phyloP scores from a whole-genome alignment of 2,888 invertebrate species.

The Apocheima hispidaria region DNA sequence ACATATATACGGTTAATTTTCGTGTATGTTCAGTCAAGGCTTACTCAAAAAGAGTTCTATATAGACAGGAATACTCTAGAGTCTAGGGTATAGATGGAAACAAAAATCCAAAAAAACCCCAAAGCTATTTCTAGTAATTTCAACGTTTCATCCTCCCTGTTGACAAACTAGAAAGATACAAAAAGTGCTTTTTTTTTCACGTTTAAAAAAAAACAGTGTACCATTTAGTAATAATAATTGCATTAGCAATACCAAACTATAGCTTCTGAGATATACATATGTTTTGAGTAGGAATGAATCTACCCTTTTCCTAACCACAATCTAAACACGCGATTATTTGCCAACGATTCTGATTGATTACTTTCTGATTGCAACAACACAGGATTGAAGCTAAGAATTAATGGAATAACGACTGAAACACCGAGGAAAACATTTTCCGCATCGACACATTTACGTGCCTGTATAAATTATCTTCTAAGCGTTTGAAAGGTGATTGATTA shows the following conservation, averaged over 20 bases:
- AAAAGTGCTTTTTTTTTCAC: no score
- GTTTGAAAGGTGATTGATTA: neutral
- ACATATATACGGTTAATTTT: no score
- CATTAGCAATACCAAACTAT: neutral
- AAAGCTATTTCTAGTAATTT: no score
- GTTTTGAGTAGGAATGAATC: neutral
- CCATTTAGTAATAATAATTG: neutral
- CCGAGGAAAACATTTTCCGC: neutral
- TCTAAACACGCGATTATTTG: conserved; percentile 21
- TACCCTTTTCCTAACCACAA: conserved; percentile 5
- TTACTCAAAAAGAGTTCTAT: neutral
- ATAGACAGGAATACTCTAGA: no score
- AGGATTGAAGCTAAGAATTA: conserved; percentile 10
- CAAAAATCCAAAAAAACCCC: no score
- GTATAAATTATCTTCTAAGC: neutral
- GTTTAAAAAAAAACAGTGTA: neutral
- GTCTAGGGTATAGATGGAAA: no score
- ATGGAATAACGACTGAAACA: conserved; percentile 5
- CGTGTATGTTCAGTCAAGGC: no score
- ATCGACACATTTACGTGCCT: neutral
- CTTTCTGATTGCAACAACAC: conserved; percentile 16
- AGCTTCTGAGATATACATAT: neutral
- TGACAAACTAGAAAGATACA: no score
- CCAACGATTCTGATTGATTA: conserved; percentile 16
- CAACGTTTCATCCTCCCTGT: no score